Base-by-base conservation (phyloP, 2,888 invertebrate genomes). In the Argyra leucocephala region DNA sequence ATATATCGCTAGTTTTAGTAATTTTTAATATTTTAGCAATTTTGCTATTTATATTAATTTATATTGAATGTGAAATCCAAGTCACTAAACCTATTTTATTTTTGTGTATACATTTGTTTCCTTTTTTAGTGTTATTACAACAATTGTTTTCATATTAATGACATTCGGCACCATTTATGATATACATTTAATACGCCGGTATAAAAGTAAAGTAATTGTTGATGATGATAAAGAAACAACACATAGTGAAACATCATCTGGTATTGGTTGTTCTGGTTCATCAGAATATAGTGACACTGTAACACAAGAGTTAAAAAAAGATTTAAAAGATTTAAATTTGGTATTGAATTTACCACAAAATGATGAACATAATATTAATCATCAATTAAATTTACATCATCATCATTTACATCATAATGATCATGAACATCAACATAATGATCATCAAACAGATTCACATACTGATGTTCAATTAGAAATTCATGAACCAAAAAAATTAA, bases 161-260 rank as follows among this genome's bases (percentile, higher is more conserved):
- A 74, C 85, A 22, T 74, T 81, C 12, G 90, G 90, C 2, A 90
- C 91, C 0, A 78, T 81, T 0, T 92, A 90, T 77, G 92, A 92
- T 78, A 78, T 88, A 26, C 76, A 81, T 1, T 72, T 80, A 71
- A 68, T 72, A 2, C 73, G 72, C 1, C 74, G 74, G 37, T 70
- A 76, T 22, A 74, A 76, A 66, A 75, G 74, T 69, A 74, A 74
- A 0, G 66, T 78, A 58, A 75, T 74, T 5, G 73, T 70, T 31
- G 77, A 78, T 69, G 78, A 78, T 66, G 78, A 78, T 66, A 79
- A 80, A 70, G 76, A 78, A 76, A 74, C 78, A 72, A 77, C 76
- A 68, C 76, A 76, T 66, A 79, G 80, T 59, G 80, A 80, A 69
- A 76, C 80, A 0, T 79, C 79, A 23, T 80, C 80, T 12, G 80